Evolutionary conservation across 2,888 invertebrate species (phyloP).

Genomic region (Xiphydria camelus): DNA sequence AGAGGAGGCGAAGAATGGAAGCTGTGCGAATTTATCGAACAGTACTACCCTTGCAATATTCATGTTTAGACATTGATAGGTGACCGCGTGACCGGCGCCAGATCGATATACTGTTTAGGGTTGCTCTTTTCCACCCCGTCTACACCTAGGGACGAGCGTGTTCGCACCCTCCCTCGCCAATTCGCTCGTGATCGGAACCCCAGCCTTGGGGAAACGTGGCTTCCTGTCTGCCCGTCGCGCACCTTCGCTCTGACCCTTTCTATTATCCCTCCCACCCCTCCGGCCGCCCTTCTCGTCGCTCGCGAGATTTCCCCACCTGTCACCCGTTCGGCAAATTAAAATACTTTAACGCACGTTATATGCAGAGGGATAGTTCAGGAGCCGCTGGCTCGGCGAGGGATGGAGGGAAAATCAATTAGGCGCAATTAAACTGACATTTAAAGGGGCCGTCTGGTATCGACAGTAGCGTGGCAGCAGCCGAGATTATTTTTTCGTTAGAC

Average conservation of each 20-base stretch:
- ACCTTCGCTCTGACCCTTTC: slow-evolving; percentile 1
- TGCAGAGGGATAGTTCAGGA: background rate
- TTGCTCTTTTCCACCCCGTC: slow-evolving; percentile 44
- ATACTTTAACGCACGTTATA: background rate
- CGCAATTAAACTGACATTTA: background rate
- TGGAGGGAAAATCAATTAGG: background rate
- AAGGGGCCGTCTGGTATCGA: too few species aligned
- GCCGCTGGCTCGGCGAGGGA: background rate
- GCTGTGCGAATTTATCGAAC: background rate
- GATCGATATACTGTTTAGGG: slow-evolving; percentile 50
- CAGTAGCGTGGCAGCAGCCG: too few species aligned
- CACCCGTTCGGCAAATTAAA: background rate
- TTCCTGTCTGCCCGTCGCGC: slow-evolving; percentile 2
- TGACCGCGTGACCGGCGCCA: slow-evolving; percentile 29
- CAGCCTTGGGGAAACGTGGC: slow-evolving; percentile 1
- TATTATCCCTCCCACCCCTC: background rate
- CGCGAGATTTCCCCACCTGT: background rate
- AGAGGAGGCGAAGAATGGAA: too few species aligned
- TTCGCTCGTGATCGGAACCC: slow-evolving; percentile 20
- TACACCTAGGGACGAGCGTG: too few species aligned
- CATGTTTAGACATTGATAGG: slow-evolving; percentile 18
- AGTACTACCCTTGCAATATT: slow-evolving; percentile 4
- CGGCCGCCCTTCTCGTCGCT: slow-evolving; percentile 1
- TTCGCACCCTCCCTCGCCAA: slow-evolving; percentile 20
- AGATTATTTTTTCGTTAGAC: too few species aligned